Evolutionary conservation across 2,797 vertebrate genomes (phyloP), one percentile per base, ranked within the genome.

Genomic region (Cossypha polioptera): DNA sequence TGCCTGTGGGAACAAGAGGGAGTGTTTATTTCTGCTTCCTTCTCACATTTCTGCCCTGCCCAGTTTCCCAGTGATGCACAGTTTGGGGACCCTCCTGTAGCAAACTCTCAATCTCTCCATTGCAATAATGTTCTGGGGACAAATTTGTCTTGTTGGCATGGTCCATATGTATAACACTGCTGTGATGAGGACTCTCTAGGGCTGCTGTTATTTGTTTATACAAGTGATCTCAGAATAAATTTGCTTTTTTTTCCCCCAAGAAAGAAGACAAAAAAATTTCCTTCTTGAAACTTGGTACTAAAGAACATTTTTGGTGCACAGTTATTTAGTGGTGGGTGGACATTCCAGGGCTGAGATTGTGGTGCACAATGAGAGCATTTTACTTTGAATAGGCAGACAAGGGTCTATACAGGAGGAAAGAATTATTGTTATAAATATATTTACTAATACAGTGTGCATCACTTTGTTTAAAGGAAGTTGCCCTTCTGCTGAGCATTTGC

Each of bases 381-480:
- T 85, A 67, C 54, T 57, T 76, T 59, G 48, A 71, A 26, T 31
- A 63, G 36, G 13, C 29, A 83, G 61, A 73, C 17, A 42, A 51
- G 5, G 7, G 21, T 69, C n/a, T 71, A 11, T 71, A 55, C 13
- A 7, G 8, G 9, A 40, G 13, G 9, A 69, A 89, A 76, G 38
- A 73, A 55, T 76, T 92, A 47, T 18, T 78, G 16, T 59, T 88
- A 38, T n/a, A 62, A 29, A 25, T 84, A 12, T 35, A 4, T 72
- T 91, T 87, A 75, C 58, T 82, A 72, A 81, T 78, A 22, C n/a
- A 50, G 24, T 42, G 28, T 47, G 28, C 13, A 14, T 53, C 29
- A 61, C 57, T 80, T 93, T 55, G 42, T 82, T 92, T 92, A 54
- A 86, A 86, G 62, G n/a, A 78, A 78, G 47, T 81, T 93, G 62